phyloP scores from a whole-genome alignment of 2,888 invertebrate genomes.

The Lithophane semibrunnea region DNA sequence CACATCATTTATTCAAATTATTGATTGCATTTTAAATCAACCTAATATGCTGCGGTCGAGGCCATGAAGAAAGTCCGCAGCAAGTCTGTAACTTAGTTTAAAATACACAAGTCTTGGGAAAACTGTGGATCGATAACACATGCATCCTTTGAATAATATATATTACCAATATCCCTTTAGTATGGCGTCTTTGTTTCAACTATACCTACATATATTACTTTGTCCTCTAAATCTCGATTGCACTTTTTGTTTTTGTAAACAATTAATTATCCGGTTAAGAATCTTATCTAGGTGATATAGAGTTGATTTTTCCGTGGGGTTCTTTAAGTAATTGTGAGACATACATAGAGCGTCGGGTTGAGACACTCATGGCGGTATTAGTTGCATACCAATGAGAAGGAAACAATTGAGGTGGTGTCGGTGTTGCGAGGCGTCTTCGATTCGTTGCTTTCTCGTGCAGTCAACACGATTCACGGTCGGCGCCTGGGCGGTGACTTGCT shows the following conservation, averaged over 20 bases:
- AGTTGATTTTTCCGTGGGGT: constrained; percentile 35
- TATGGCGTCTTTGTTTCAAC: constrained; percentile 17
- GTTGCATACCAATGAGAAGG: constrained; percentile 79
- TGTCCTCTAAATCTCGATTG: constrained; percentile 41
- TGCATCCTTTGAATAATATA: constrained; percentile 50
- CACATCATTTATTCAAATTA: constrained; percentile 34
- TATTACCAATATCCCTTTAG: constrained; percentile 14
- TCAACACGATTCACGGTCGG: constrained; percentile 25
- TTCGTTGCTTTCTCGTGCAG: constrained; percentile 65
- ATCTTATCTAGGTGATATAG: constrained; percentile 27
- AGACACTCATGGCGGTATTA: constrained; percentile 66
- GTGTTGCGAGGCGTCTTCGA: constrained; percentile 61
- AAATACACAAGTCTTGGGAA: constrained; percentile 40
- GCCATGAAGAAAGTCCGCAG: constrained; percentile 31
- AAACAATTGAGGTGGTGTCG: constrained; percentile 72
- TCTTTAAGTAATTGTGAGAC: constrained; percentile 43
- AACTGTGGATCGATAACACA: constrained; percentile 46
- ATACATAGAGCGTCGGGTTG: constrained; percentile 54
- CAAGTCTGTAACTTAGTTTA: constrained; percentile 17
- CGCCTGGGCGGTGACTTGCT: neutral
- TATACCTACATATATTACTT: constrained; percentile 5
- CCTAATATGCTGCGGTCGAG: neutral
- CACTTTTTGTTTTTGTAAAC: constrained; percentile 27
- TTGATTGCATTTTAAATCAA: constrained; percentile 55
- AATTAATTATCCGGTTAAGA: constrained; percentile 12